Evolutionary conservation across 2,888 invertebrate genomes (phyloP).

Genomic region (Eulithis testata): DNA sequence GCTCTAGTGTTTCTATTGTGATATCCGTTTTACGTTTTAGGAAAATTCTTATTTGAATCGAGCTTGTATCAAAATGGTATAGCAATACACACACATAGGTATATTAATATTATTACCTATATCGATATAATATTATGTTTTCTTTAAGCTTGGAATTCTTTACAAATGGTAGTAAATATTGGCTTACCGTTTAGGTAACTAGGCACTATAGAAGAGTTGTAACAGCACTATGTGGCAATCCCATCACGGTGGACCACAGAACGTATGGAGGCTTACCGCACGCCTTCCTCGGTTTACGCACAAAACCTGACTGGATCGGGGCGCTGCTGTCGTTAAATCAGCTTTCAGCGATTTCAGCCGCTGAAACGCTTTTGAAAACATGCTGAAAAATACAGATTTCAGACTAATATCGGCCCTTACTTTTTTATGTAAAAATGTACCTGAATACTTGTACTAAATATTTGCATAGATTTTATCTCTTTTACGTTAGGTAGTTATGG

Average conservation of each 20-base stretch:
- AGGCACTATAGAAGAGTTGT: constrained; percentile 52
- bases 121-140: not conserved
- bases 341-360: constrained; percentile 50
- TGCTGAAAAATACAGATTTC: not conserved
- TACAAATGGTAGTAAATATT: not conserved
- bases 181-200: constrained; percentile 51
- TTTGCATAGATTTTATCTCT: constrained; percentile 2
- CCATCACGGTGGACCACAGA: constrained; percentile 56
- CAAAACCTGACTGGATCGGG: constrained; percentile 54
- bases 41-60: too few relatives aligned
- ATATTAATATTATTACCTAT: too few relatives aligned
- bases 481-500: not conserved
- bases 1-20: not conserved
- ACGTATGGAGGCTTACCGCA: constrained; percentile 39
- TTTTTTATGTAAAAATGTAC: not conserved
- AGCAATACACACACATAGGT: not conserved
- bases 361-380: constrained; percentile 5
- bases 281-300: constrained; percentile 52
- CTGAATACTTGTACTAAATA: not conserved
- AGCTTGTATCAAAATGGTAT: too few relatives aligned
- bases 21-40: not conserved
- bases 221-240: constrained; percentile 50
- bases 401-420: not conserved
- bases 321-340: constrained; percentile 57
- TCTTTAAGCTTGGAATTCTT: not conserved